Percentiles rank a stretch among this genome's conserved stretches.
Conservation (phyloP, 2,797 vertebrate species). For the Anguilla marmorata region DNA sequence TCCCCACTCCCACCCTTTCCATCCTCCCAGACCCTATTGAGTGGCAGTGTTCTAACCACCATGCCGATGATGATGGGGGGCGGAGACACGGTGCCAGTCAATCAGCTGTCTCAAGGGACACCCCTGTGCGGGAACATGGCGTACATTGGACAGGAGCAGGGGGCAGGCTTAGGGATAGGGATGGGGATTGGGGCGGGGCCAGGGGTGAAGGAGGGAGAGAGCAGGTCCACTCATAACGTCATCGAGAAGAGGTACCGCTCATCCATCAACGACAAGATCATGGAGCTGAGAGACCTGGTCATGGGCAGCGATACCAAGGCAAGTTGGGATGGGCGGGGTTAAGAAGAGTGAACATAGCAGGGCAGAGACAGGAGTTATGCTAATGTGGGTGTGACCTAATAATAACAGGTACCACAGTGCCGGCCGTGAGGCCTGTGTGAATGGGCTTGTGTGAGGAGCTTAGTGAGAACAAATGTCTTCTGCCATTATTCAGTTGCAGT, state of each 20-base stretch:
- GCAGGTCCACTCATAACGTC: constrained; percentile 95
- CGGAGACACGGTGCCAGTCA: constrained; percentile 91
- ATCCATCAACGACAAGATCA: constrained; percentile 97
- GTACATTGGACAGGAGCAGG: constrained; percentile 55
- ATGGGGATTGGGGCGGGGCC: constrained; percentile 59
- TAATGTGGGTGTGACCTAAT: background rate
- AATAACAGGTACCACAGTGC: background rate
- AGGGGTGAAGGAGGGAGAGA: constrained; percentile 88
- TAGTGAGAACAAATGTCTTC: background rate
- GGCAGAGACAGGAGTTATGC: background rate
- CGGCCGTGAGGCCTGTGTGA: background rate
- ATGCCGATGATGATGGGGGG: constrained; percentile 90
- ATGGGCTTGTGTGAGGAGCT: background rate
- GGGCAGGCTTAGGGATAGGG: constrained; percentile 25
- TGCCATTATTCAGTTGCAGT: background rate
- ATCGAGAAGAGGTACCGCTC: constrained; percentile 97
- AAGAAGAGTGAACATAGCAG: background rate
- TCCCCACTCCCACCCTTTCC: background rate
- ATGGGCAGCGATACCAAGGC: constrained; percentile 97
- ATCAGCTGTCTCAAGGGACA: constrained; percentile 79
- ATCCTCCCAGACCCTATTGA: constrained; percentile 82
- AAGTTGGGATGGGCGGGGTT: constrained; percentile 26
- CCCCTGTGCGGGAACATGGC: constrained; percentile 37
- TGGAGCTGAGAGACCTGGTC: constrained; percentile 92
- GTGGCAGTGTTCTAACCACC: constrained; percentile 91